These are phyloP conservation scores for Protobothrops mucrosquamatus DNA, from an alignment of 2,113 vertebrate species.

Conservation along the genomic window DNA sequence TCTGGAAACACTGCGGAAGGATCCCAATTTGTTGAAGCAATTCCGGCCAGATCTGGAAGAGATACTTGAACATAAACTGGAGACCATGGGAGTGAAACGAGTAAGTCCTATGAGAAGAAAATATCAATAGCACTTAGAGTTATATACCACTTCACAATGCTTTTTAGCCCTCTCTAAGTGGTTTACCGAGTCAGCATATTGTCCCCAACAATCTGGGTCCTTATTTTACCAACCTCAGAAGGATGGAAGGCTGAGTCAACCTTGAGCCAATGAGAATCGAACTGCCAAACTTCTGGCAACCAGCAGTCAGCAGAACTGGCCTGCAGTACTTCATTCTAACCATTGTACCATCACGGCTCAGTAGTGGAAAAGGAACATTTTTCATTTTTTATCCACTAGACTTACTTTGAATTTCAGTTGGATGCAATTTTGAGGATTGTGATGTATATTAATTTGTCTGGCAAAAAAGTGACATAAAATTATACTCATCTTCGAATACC, in stretches of 20 bases:
- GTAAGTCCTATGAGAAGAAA: conserved; percentile 23
- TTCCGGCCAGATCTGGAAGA: conserved; percentile 63
- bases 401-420: background rate
- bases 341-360: too few species aligned
- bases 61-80: conserved; percentile 67
- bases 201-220: too few species aligned
- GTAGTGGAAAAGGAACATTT: background rate
- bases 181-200: too few species aligned
- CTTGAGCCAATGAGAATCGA: too few species aligned
- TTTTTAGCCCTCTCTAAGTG: too few species aligned
- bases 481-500: background rate
- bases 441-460: background rate
- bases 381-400: background rate
- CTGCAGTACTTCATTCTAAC: too few species aligned
- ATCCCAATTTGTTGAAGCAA: conserved; percentile 59
- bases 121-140: too few species aligned
- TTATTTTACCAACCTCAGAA: too few species aligned
- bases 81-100: conserved; percentile 62
- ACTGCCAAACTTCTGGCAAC: too few species aligned
- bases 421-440: background rate
- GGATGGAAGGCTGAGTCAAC: too few species aligned
- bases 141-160: too few species aligned
- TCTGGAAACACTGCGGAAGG: conserved; percentile 44
- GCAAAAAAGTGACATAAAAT: background rate
- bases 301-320: too few species aligned